Evolutionary conservation across 2,888 invertebrate species (phyloP).

Genomic region (Amitus sp.): DNA sequence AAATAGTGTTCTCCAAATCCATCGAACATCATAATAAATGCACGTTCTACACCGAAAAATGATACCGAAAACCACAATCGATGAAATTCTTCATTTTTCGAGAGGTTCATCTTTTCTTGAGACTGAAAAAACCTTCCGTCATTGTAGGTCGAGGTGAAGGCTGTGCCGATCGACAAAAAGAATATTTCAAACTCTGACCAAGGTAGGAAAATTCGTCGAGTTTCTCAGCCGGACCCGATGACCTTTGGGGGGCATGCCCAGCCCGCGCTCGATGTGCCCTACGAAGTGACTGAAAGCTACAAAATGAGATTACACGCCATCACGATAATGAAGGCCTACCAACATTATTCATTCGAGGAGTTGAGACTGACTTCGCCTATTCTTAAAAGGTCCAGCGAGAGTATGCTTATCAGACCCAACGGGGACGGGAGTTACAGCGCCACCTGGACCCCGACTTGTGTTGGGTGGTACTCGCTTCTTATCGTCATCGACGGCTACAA

Average conservation of each 20-base stretch:
- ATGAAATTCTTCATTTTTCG: no score
- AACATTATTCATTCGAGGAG: slow-evolving; percentile 96
- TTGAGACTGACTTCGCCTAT: slow-evolving; percentile 79
- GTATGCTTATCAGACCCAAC: slow-evolving; percentile 80
- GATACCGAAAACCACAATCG: no score
- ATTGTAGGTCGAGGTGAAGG: slow-evolving; percentile 75
- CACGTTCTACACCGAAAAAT: no score
- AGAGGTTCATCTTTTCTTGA: background rate
- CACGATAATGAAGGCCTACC: slow-evolving; percentile 93
- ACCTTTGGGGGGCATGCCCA: slow-evolving; percentile 74
- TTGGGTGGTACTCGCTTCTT: slow-evolving; percentile 89
- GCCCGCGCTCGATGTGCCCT: slow-evolving; percentile 76
- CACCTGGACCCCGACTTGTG: slow-evolving; percentile 90
- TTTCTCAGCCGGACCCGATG: slow-evolving; percentile 70
- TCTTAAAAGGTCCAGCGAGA: slow-evolving; percentile 78
- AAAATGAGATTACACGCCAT: slow-evolving; percentile 95
- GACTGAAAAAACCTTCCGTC: background rate
- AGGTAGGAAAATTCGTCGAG: slow-evolving; percentile 69
- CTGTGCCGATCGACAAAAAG: slow-evolving; percentile 76
- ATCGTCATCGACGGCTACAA: slow-evolving; percentile 89
- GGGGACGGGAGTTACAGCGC: slow-evolving; percentile 85
- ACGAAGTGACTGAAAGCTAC: slow-evolving; percentile 88
- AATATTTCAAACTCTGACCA: slow-evolving; percentile 72
- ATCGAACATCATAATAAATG: no score
- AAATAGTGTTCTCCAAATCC: no score